Evolutionary conservation across 2,113 vertebrate species (phyloP).

Genomic region (Gulo gulo): DNA sequence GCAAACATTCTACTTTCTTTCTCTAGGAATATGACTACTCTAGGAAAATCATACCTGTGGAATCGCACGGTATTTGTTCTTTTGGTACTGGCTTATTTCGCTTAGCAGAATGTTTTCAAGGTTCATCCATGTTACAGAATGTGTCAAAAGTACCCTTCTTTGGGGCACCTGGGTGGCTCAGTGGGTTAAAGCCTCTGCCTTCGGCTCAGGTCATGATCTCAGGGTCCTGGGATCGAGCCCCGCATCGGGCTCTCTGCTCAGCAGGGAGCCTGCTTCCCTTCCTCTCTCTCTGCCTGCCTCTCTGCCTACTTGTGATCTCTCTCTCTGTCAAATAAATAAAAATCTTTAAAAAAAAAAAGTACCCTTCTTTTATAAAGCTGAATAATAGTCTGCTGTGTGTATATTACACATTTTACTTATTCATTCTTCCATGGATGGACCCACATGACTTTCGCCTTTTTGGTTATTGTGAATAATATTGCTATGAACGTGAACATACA

Average conservation of each 20-base stretch:
- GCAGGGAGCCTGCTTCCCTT: no score
- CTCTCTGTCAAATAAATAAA: no score
- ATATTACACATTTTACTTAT: background rate
- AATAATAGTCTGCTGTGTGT: background rate
- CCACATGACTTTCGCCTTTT: background rate
- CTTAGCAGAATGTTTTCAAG: background rate
- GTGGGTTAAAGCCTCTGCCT: no score
- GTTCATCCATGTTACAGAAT: no score
- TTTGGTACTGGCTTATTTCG: background rate
- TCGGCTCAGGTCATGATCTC: no score
- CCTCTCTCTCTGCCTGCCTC: no score
- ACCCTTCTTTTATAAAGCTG: background rate
- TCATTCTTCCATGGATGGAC: background rate
- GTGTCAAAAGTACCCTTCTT: background rate
- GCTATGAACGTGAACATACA: background rate
- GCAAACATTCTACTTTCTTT: background rate
- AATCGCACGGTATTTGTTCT: background rate
- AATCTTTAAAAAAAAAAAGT: background rate
- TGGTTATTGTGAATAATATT: background rate
- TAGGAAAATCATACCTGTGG: background rate
- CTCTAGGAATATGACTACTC: background rate
- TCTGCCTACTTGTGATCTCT: no score
- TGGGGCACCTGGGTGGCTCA: background rate
- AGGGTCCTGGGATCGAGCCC: no score
- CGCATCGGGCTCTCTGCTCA: no score